These are phyloP conservation scores for Stichopus horrens DNA, from an alignment of 53 echinoderm and acorn worm genomes.

Conservation along the genomic window DNA sequence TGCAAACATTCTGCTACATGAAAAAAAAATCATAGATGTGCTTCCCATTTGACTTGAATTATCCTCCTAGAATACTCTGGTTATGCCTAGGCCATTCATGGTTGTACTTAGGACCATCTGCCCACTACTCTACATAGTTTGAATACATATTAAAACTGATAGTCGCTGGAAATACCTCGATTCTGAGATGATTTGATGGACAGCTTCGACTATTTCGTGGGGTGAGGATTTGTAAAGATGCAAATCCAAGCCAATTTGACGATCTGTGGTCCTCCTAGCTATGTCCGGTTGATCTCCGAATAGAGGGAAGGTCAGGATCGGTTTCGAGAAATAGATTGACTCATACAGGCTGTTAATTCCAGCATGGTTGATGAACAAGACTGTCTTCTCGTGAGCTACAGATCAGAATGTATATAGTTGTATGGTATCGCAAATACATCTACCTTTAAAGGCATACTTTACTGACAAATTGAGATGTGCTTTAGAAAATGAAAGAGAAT, in stretches of 20 bases:
- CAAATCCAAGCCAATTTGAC: neutral
- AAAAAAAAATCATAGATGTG: too few relatives aligned
- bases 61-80: too few relatives aligned
- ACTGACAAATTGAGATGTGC: too few relatives aligned
- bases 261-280: slow-evolving; percentile 1
- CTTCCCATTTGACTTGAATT: too few relatives aligned
- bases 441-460: too few relatives aligned
- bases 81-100: too few relatives aligned
- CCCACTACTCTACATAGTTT: too few relatives aligned
- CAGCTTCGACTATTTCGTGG: slow-evolving; percentile 22
- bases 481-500: too few relatives aligned
- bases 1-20: too few relatives aligned
- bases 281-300: slow-evolving; percentile 37
- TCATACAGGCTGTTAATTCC: slow-evolving; percentile 43
- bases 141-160: too few relatives aligned
- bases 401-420: neutral
- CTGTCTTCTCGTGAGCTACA: slow-evolving; percentile 31
- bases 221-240: slow-evolving; percentile 5
- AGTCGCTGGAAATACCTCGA: neutral
- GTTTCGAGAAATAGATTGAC: slow-evolving; percentile 20
- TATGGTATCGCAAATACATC: neutral
- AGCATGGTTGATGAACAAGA: slow-evolving; percentile 20
- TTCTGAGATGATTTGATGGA: neutral
- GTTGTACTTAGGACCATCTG: too few relatives aligned
- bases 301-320: slow-evolving; percentile 20